Conservation (phyloP, 2,113 vertebrate species). For the Periophthalmodon schlosseri region DNA sequence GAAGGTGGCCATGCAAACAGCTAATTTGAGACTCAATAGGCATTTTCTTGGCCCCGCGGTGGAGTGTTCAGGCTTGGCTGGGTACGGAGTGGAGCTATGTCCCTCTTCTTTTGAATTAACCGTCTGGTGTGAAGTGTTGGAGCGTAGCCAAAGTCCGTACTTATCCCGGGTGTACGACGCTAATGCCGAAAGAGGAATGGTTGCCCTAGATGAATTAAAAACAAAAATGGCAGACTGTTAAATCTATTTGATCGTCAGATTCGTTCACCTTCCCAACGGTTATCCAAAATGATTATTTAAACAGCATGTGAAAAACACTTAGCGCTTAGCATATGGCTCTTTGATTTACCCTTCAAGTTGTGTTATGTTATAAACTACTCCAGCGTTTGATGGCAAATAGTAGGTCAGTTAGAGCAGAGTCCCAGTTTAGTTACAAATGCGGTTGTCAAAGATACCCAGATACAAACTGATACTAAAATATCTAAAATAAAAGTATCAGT, state of each 20-base stretch:
- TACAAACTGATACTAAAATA: too few relatives aligned
- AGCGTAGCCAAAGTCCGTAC: slow-evolving; percentile 39
- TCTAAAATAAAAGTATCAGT: too few relatives aligned
- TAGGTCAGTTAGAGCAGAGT: too few relatives aligned
- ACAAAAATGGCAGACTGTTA: slow-evolving; percentile 26
- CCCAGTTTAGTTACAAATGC: too few relatives aligned
- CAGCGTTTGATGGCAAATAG: too few relatives aligned
- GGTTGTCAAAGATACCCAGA: too few relatives aligned
- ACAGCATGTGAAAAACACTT: background rate
- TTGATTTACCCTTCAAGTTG: too few relatives aligned
- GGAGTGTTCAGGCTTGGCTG: slow-evolving; percentile 39
- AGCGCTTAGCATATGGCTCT: background rate
- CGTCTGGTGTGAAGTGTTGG: slow-evolving; percentile 46
- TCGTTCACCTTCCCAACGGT: slow-evolving; percentile 10
- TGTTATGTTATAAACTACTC: too few relatives aligned
- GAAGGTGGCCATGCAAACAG: slow-evolving; percentile 53
- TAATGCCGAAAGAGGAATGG: slow-evolving; percentile 49
- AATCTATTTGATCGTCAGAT: slow-evolving; percentile 21
- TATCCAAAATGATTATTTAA: background rate
- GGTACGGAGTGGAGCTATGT: slow-evolving; percentile 30
- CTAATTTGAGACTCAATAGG: slow-evolving; percentile 68
- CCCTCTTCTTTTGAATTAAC: slow-evolving; percentile 31
- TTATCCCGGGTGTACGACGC: slow-evolving; percentile 27
- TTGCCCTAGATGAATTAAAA: slow-evolving; percentile 47
- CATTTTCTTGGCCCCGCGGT: slow-evolving; percentile 54